Percentiles rank a stretch among this genome's conserved stretches.
Conservation (phyloP, 1,140 invertebrate genomes). For the Heliconius melpomene region DNA sequence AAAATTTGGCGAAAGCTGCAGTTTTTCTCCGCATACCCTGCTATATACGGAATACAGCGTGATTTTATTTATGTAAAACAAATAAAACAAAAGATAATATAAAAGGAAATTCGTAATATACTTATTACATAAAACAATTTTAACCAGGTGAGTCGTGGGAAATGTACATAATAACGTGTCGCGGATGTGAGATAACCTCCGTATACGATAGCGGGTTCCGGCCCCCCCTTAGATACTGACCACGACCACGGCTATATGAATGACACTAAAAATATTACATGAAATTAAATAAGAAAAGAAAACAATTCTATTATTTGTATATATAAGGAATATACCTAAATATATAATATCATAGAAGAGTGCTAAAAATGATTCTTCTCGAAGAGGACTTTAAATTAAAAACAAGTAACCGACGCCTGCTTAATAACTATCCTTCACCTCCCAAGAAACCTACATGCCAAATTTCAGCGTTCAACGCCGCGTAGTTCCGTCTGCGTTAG, state of each 20-base stretch:
- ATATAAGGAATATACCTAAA: background rate
- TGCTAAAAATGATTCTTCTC: background rate
- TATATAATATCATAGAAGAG: too few species aligned
- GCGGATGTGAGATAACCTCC: slow-evolving; percentile 65
- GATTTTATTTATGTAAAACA: background rate
- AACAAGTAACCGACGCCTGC: background rate
- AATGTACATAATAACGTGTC: slow-evolving; percentile 63
- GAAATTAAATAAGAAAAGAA: background rate
- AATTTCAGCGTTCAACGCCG: too few species aligned
- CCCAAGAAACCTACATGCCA: too few species aligned
- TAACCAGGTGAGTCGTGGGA: slow-evolving; percentile 59
- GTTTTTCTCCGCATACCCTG: too few species aligned
- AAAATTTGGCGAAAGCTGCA: too few species aligned
- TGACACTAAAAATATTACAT: slow-evolving; percentile 6
- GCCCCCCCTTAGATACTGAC: slow-evolving; percentile 63
- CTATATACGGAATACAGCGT: too few species aligned
- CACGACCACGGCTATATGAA: slow-evolving; percentile 52
- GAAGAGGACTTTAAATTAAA: background rate
- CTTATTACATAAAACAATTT: slow-evolving; percentile 31
- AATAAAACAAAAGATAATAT: background rate
- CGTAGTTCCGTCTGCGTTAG: too few species aligned
- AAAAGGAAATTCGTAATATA: background rate
- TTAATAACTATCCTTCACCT: too few species aligned
- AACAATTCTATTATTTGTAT: background rate
- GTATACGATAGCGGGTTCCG: slow-evolving; percentile 61